Base-by-base conservation (phyloP, 2,888 invertebrate genomes). In the Heliconius charithonia region DNA sequence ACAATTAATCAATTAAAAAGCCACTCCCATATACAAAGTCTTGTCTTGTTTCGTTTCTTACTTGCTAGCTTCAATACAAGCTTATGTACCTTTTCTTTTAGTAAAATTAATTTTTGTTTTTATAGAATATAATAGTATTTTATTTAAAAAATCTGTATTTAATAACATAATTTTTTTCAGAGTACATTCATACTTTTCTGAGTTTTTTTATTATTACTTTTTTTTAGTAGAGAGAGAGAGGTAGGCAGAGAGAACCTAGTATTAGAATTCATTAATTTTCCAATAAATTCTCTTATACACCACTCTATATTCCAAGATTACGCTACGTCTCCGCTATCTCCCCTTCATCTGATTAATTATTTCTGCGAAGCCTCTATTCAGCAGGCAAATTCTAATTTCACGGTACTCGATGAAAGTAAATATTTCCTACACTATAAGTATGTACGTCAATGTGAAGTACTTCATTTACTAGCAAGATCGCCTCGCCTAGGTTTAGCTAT, bases 261-360 rank as follows among this genome's bases (percentile, higher is more conserved):
- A 4, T 29, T 29, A 29, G 29, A 32, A 32, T 32, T 4, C 32
- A 32, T 32, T 32, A 3, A 29, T 29, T 29, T 29, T 29, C 29
- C 3, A 29, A 29, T 29, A 4, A 29, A 7, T 7, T 51, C 7
- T 13, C 41, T 45, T 51, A 51, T 51, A 51, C 22, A 41, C 16
- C 25, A 16, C 25, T 69, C 25, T 69, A 4, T 41, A 69, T 45
- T 3, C 25, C 41, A 45, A 69, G 41, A 69, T 69, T 16, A 69
- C 32, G 41, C 69, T 25, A 25, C 45, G 69, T 45, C 41, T 69
- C 25, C 41, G 69, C 27, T 69, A 67, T 37, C 37, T 13, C n/a
- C 37, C 67, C 67, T 67, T 69, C 45, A 41, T 69, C 69, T 69
- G 69, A 69, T 69, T 69, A 69, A 69, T 69, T 69, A 69, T 69